Conservation (phyloP, 2,888 invertebrate species). For the Papilio gigon region DNA sequence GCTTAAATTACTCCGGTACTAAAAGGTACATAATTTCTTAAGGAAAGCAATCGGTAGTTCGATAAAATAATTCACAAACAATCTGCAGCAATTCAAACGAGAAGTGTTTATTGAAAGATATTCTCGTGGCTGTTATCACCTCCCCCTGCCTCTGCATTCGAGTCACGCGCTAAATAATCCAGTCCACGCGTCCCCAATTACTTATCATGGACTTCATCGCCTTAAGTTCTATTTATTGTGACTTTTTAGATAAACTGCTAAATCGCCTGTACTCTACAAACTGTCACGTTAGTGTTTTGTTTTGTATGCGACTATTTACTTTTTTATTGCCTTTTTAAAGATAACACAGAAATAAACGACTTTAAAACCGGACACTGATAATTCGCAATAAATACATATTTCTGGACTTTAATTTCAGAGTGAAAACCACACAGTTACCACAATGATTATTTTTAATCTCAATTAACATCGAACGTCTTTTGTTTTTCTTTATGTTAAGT, state of each 20-base stretch:
- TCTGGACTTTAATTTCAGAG: too few relatives aligned
- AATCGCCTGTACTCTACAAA: background rate
- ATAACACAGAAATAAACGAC: too few relatives aligned
- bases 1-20: too few relatives aligned
- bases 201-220: conserved; percentile 54
- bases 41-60: too few relatives aligned
- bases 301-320: background rate
- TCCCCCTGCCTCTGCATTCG: conserved; percentile 44
- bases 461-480: background rate
- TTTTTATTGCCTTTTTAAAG: too few relatives aligned
- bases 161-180: conserved; percentile 59
- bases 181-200: conserved; percentile 67
- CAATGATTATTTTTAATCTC: too few relatives aligned
- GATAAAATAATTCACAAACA: background rate
- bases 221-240: conserved; percentile 37
- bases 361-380: too few relatives aligned
- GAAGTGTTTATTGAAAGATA: conserved; percentile 26
- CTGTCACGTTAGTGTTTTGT: background rate
- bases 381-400: too few relatives aligned
- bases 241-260: conserved; percentile 9
- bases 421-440: too few relatives aligned
- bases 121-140: conserved; percentile 21
- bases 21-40: background rate
- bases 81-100: conserved; percentile 7
- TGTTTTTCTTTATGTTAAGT: background rate